phyloP scores from a whole-genome alignment of 2,888 invertebrate species.

The Habroteleia sp. region DNA sequence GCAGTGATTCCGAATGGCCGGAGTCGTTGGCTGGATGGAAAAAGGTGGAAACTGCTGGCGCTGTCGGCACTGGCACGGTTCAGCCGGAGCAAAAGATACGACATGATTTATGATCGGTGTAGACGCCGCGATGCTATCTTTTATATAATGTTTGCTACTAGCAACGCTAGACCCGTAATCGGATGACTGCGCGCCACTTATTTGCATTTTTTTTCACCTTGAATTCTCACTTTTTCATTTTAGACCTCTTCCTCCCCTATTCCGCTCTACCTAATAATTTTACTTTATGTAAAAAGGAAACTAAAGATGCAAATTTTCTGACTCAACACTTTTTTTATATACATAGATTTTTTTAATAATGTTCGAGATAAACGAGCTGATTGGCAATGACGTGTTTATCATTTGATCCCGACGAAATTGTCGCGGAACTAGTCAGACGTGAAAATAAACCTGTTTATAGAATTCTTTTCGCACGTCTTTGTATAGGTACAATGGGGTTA shows the following conservation, averaged over 20 bases:
- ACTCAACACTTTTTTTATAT: slow-evolving; percentile 25
- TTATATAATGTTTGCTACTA: slow-evolving; percentile 60
- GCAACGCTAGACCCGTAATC: slow-evolving; percentile 45
- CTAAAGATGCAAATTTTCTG: slow-evolving; percentile 46
- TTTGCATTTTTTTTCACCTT: slow-evolving; percentile 37
- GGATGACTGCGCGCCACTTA: slow-evolving; percentile 53
- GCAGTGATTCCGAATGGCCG: slow-evolving; percentile 22
- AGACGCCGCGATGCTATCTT: slow-evolving; percentile 54
- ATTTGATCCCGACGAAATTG: too few species aligned
- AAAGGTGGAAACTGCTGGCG: slow-evolving; percentile 36
- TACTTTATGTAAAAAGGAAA: slow-evolving; percentile 28
- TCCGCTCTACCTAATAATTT: slow-evolving; percentile 41
- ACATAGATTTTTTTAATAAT: slow-evolving; percentile 24
- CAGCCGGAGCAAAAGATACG: slow-evolving; percentile 48
- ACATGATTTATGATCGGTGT: slow-evolving; percentile 55
- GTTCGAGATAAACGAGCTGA: slow-evolving; percentile 19
- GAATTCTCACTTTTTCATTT: slow-evolving; percentile 14
- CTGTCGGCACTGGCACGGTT: slow-evolving; percentile 32
- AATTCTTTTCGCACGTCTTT: too few species aligned
- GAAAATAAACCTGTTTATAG: too few species aligned
- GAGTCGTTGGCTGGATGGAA: slow-evolving; percentile 11
- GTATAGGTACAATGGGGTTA: too few species aligned
- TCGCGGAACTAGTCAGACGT: too few species aligned
- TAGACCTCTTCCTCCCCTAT: not conserved
- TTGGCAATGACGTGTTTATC: slow-evolving; percentile 8